Evolutionary conservation across 2,888 invertebrate species (phyloP), one percentile per base, ranked within the genome.

Genomic region (Prionchulus punctatus): DNA sequence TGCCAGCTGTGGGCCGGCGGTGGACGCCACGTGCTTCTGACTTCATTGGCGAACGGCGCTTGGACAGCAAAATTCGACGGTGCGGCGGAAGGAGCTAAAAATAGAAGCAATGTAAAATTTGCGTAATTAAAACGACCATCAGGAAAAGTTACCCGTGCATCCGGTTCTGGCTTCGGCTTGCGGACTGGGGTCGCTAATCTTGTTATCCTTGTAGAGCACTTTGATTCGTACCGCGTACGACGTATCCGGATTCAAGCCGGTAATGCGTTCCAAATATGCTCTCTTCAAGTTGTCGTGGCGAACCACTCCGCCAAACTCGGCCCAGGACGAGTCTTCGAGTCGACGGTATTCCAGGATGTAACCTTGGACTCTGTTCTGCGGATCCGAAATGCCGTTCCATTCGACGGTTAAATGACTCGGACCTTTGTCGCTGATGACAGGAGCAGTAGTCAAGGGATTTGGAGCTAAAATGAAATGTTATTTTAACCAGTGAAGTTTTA

Each of bases 221-320:
- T 61, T 65, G 61, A 73, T 74, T 66, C 73, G 67, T 18, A 75
- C 69, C 55, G 71, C 67, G 61, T 75, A 75, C 51, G 69, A 69
- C 1, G 72, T 74, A 61, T 71, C 70, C 2, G 75, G 67, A 47
- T 70, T 67, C 28, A 75, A 66, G 12, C 68, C 67, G 2, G 68
- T 66, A 27, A 75, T 60, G 36, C 69, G 69, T 62, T 70, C 63
- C 57, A 61, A 57, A 60, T 69, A 70, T 25, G 58, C 61, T 18
- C 62, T 59, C 59, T 66, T 68, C n/a, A 62, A 62, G 23, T 61
- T 49, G 36, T 67, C 67, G 60, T 70, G 68, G 7, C 60, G 59
- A 2, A 64, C 62, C 7, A 65, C 58, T 25, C 61, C 62, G 48
- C 64, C 63, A 42, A 70, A 56, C 66, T 70, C 61, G 61, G 67